Percentiles rank a stretch among this genome's conserved stretches.
Conservation (phyloP, 2,113 vertebrate genomes). For the Anguilla rostrata region DNA sequence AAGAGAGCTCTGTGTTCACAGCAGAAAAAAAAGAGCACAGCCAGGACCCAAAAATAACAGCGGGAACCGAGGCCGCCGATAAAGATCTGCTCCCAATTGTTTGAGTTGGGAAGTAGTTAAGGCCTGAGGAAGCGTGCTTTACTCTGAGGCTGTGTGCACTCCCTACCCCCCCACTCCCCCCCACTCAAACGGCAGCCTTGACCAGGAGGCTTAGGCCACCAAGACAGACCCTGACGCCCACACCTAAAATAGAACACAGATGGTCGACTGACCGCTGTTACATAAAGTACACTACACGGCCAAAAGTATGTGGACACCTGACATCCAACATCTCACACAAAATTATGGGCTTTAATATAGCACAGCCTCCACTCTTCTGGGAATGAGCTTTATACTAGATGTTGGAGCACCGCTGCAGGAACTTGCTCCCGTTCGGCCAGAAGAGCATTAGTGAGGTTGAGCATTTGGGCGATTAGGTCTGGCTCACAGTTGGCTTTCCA, state of each 20-base stretch:
- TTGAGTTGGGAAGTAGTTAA: constrained; percentile 40
- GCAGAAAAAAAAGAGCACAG: neutral
- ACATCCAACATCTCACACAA: no score
- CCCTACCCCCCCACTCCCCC: no score
- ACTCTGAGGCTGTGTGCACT: constrained; percentile 5
- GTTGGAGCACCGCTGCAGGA: no score
- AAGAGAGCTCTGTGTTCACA: neutral
- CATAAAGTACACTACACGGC: no score
- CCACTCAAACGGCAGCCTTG: neutral
- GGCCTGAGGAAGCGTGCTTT: neutral
- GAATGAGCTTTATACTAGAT: no score
- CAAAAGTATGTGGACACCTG: no score
- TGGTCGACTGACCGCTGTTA: neutral
- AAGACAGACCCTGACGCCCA: neutral
- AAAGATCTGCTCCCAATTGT: constrained; percentile 6
- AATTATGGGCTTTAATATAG: no score
- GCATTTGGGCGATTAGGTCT: no score
- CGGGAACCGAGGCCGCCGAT: neutral
- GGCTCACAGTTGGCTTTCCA: no score
- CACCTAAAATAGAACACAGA: neutral
- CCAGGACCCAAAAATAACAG: neutral
- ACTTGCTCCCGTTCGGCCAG: no score
- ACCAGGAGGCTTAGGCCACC: neutral
- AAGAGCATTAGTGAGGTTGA: no score
- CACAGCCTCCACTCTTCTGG: no score